Evolutionary conservation across 1,140 invertebrate genomes (phyloP), one percentile per base, ranked within the genome.

Genomic region (Bombus confusus): DNA sequence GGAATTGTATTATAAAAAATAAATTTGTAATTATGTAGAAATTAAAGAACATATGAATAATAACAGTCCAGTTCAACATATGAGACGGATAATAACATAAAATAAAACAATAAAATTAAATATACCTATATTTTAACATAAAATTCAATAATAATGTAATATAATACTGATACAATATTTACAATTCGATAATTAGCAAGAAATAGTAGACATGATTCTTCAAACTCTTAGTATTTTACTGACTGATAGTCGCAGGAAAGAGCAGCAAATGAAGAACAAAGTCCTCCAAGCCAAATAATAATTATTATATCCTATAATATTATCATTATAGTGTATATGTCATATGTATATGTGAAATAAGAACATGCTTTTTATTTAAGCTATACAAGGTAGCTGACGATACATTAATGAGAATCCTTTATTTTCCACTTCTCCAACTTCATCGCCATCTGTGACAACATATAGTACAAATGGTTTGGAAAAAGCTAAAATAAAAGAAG

Each of bases 401-500:
- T 97, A 98, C 34, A 95, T 95, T 22, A 98, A 92, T 76, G 96
- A 96, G 92, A 98, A 98, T 64, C 97, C 97, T 87, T 97, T 94
- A 94, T 98, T 98, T 62, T 96, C 96, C 82, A 96, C 95, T 88
- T 97, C 97, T 4, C 91, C 91, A 6, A 93, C 92, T 92, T 97
- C 96, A 87, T 95, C 95, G 5, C 91, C 95, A 93, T 97, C 95
- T 0, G 97, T 97, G 3, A 97, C 96, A 3, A 97, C 96, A 64
- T 96, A 97, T 68, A 98, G 92, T 0, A 97, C 96, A 93, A 98
- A 98, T 0, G 97, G 97, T 87, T 97, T 97, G 2, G 95, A 94
- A 80, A 91, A 94, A 86, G 95, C 96, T 96, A 92, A 92, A 96
- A 88, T 62, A 37, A 68, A 68, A 62, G 73, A 76, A 82, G 18